These are phyloP conservation scores for Pantala flavescens DNA, from an alignment of 1,140 invertebrate genomes.

Conservation along the genomic window DNA sequence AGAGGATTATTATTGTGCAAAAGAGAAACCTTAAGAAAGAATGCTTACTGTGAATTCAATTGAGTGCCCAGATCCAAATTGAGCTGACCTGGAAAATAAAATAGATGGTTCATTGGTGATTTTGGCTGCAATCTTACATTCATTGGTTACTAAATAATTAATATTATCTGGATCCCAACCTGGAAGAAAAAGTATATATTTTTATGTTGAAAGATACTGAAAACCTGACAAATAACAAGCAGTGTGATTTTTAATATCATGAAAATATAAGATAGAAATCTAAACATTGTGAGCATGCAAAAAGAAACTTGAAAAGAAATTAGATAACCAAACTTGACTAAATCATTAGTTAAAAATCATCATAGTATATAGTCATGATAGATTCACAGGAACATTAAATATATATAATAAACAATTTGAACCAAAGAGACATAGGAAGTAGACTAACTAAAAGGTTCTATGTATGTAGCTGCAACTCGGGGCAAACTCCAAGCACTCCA, in stretches of 20 bases:
- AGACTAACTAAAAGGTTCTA: constrained; percentile 22
- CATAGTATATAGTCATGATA: no score
- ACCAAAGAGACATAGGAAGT: no score
- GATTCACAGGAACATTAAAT: no score
- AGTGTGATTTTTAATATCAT: not conserved
- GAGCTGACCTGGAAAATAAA: constrained; percentile 22
- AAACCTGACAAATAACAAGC: not conserved
- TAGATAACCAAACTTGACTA: no score
- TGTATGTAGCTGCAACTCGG: constrained; percentile 20
- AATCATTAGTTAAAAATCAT: no score
- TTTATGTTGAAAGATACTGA: no score
- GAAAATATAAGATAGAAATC: not conserved
- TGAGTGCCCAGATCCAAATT: constrained; percentile 25
- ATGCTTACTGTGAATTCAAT: constrained; percentile 25
- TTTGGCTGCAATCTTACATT: constrained; percentile 25
- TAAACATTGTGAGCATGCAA: no score
- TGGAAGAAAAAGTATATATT: constrained; percentile 15
- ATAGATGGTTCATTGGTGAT: constrained; percentile 18
- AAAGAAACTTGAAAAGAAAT: no score
- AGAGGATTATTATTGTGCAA: no score
- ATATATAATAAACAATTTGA: no score
- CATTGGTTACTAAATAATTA: constrained; percentile 23
- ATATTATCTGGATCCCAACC: constrained; percentile 22
- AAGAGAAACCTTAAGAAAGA: not conserved
- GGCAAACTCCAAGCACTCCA: constrained; percentile 26